These are phyloP conservation scores for Synergus itoensis DNA, from an alignment of 2,888 invertebrate species.

Conservation along the genomic window DNA sequence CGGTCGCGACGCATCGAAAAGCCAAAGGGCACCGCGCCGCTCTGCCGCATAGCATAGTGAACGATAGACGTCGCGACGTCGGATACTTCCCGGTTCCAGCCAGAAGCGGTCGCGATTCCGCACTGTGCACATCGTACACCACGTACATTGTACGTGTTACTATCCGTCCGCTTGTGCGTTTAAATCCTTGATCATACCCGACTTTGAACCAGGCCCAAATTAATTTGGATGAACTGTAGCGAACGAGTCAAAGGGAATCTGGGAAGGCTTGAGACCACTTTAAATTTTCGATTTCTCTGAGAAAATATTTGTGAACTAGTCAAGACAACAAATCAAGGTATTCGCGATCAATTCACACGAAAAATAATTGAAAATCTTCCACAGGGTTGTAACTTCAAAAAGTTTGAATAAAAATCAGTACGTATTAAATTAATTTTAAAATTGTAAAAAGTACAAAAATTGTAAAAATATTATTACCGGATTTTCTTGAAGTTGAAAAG, in stretches of 20 bases:
- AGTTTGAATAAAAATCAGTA: neutral
- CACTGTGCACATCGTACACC: constrained; percentile 52
- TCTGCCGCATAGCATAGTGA: constrained; percentile 39
- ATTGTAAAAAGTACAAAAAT: neutral
- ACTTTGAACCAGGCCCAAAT: neutral
- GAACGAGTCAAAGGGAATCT: neutral
- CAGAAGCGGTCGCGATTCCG: constrained; percentile 54
- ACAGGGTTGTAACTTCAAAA: neutral
- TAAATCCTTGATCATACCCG: neutral
- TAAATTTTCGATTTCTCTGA: neutral
- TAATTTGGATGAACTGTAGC: neutral
- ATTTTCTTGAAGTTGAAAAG: neutral
- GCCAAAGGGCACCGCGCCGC: constrained; percentile 50
- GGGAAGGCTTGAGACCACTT: neutral
- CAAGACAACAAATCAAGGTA: neutral
- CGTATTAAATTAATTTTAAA: neutral
- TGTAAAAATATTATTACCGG: neutral
- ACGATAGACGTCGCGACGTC: constrained; percentile 4
- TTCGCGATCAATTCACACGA: neutral
- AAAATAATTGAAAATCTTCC: neutral
- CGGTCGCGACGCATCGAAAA: constrained; percentile 43
- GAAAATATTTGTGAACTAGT: neutral
- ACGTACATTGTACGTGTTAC: constrained; percentile 18
- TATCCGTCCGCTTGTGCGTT: constrained; percentile 27
- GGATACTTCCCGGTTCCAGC: neutral